Evolutionary conservation across 1,140 invertebrate species (phyloP), one percentile per base, ranked within the genome.

Genomic region (Hetaerina americana): DNA sequence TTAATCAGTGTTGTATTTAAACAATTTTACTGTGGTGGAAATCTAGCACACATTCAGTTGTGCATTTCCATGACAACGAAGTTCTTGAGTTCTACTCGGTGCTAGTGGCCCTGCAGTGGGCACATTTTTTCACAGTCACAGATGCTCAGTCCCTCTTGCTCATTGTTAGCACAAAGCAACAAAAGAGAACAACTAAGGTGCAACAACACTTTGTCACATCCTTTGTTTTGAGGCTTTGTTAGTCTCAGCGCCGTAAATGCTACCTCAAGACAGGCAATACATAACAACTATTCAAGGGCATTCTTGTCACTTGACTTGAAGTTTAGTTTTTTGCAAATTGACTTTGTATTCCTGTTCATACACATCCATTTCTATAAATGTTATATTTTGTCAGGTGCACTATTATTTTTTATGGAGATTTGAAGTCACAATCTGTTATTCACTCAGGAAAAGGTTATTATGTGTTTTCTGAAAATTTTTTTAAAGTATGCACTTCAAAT

Each of bases 401-500:
- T 57, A 57, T 57, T 57, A 57, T 57, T 57, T 57, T 57, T 57
- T 57, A 57, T 57, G 40, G 40, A 57, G 40, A 57, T 57, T n/a
- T 57, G 40, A 57, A 57, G 40, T 57, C 40, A 57, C 40, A 57
- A 57, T 57, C 40, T 57, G 40, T 57, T 57, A 57, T 57, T 57
- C 40, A 57, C 40, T 57, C 40, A 57, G 40, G 40, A 57, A 57
- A 57, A 18, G 40, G 40, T 57, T 57, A 57, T 57, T 57, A n/a
- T 57, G 40, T 57, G 40, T 57, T 57, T 57, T 57, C 40, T 57
- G 40, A 57, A 57, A n/a, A 57, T 57, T 57, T 57, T 57, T 57
- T 57, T 57, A 57, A 57, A 57, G 40, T 57, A 57, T 57, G 40
- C 40, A 57, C 40, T 57, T 57, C 40, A 57, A 57, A 57, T n/a